Base-by-base conservation (phyloP, 2,113 vertebrate genomes). In the Thomomys bottae region DNA sequence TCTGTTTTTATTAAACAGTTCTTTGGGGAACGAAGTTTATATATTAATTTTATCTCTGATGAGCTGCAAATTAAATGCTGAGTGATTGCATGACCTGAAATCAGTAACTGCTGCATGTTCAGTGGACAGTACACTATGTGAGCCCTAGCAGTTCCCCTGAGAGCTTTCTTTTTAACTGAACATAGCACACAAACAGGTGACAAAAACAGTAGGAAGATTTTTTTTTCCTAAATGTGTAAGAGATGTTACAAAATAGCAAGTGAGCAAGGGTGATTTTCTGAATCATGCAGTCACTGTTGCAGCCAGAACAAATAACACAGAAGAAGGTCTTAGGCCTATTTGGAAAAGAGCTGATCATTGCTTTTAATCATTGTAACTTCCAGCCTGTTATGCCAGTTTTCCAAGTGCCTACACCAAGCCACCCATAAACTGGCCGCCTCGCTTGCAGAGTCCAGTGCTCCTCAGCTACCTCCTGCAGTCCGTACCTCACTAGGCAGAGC, bases 61-160 rank as follows among this genome's bases (percentile, higher is more conserved):
- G 59, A 79, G 66, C 66, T 89, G 64, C 82, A 89, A 92, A 91
- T 95, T 87, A 94, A 93, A 90, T 83, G 82, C 17, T 61, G 89
- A 95, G 77, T 75, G 85, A 96, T 8, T 75, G 30, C 36, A 32
- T 63, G 90, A 67, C 92, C 84, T 82, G 68, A 12, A 36, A 71
- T 81, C 59, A 61, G 66, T 23, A 75, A 92, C 0, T 73, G 87
- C 84, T 49, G 18, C 88, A 57, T 5, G 36, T 14, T 45, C 42
- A 10, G 59, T 1, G 9, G 3, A 12, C 70, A 28, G 26, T 3
- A 20, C 1, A 5, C 36, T 26, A 18, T 8, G 21, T 45, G n/a
- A 73, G 81, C 59, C 67, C 77, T 17, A 0, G 24, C 0, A 15
- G 78, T 30, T 40, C 72, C 57, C 24, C 71, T 54, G 68, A 85